Conservation (phyloP, 2,797 vertebrate genomes). For the Balearica regulorum region DNA sequence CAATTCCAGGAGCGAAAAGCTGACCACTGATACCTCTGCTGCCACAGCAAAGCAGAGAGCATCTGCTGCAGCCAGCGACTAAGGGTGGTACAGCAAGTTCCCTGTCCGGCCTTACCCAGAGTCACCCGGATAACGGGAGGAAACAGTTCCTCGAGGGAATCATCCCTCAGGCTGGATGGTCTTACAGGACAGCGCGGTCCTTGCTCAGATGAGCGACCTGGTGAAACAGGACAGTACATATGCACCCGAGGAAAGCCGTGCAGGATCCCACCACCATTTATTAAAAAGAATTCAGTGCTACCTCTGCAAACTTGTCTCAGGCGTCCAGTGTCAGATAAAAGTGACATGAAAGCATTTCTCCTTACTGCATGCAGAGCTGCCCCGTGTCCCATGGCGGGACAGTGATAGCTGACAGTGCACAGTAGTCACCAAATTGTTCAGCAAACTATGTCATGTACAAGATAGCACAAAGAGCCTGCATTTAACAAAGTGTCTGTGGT, state of each 20-base stretch:
- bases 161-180: background rate
- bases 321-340: slow-evolving; percentile 14
- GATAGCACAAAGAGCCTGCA: background rate
- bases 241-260: rapidly evolving
- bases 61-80: background rate
- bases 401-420: background rate
- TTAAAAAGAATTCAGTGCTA: background rate
- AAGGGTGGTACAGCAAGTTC: rapidly evolving
- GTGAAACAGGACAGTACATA: background rate
- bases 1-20: background rate
- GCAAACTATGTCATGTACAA: slow-evolving; percentile 36
- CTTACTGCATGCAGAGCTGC: background rate
- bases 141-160: background rate
- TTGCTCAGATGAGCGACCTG: background rate
- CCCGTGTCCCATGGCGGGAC: background rate
- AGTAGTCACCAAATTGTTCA: slow-evolving; percentile 10
- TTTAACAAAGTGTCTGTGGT: background rate
- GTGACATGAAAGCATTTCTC: slow-evolving; percentile 17
- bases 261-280: background rate
- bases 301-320: background rate
- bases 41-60: background rate
- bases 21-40: background rate
- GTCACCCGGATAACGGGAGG: rapidly evolving
- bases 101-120: background rate
- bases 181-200: rapidly evolving